Percentiles rank a stretch among this genome's conserved stretches.
These are phyloP conservation scores for Garrulus glandarius DNA, from an alignment of 2,797 vertebrate genomes.

Conservation along the genomic window DNA sequence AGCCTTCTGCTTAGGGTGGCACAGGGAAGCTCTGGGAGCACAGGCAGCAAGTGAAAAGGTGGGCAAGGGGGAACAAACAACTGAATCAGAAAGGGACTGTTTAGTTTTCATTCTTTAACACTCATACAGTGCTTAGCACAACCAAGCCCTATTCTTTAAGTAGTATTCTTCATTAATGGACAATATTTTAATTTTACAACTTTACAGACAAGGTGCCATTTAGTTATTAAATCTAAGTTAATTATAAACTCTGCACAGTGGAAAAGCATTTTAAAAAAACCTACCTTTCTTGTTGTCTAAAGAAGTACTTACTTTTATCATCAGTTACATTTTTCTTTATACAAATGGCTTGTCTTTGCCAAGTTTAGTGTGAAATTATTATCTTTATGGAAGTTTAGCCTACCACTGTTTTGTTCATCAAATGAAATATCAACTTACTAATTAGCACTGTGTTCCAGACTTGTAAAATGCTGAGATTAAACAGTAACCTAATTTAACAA, in stretches of 20 bases:
- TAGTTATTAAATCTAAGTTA: background rate
- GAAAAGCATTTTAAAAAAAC: background rate
- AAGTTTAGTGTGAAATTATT: background rate
- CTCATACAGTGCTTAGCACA: background rate
- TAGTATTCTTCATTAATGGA: background rate
- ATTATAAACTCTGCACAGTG: background rate
- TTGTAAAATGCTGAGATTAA: background rate
- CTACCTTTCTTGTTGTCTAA: background rate
- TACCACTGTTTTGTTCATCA: background rate
- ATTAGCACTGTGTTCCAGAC: background rate
- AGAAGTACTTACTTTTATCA: background rate
- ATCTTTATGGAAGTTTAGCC: background rate
- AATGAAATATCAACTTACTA: background rate
- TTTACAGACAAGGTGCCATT: background rate
- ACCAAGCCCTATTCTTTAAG: background rate
- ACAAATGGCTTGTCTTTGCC: background rate
- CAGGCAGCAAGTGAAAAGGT: background rate
- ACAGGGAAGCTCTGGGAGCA: background rate
- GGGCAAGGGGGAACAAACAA: background rate
- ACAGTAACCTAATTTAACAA: background rate
- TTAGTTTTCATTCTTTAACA: background rate
- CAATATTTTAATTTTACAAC: background rate
- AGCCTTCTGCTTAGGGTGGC: background rate
- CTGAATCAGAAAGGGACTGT: background rate
- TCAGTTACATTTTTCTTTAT: background rate